Conservation (phyloP, 2,888 invertebrate genomes). For the Calameuta idolon region DNA sequence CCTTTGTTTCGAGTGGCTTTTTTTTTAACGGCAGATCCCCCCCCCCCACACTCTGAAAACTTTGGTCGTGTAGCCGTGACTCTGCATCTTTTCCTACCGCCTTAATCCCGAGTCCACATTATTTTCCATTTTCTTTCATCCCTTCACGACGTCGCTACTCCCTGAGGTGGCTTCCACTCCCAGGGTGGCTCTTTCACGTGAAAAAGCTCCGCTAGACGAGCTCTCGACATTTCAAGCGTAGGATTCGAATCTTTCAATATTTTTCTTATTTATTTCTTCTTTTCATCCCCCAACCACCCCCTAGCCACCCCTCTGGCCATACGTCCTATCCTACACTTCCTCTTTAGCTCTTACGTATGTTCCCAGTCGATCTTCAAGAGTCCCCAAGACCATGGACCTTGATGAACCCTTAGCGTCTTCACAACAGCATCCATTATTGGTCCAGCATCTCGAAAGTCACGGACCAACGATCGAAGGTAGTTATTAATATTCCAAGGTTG, state of each 20-base stretch:
- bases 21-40: conserved; percentile 48
- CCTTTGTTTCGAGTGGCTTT: conserved; percentile 49
- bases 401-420: too few relatives aligned
- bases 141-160: conserved; percentile 7
- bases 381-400: not conserved
- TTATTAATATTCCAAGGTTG: not conserved
- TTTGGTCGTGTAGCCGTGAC: conserved; percentile 49
- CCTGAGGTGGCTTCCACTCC: not conserved
- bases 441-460: too few relatives aligned
- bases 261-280: conserved; percentile 14
- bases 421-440: too few relatives aligned
- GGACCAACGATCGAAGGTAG: not conserved
- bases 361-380: not conserved
- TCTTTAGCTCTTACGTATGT: not conserved
- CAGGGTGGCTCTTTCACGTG: not conserved
- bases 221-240: not conserved
- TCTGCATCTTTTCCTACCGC: conserved; percentile 39
- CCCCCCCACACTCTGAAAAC: conserved; percentile 42
- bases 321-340: conserved; percentile 10
- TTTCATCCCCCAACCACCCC: conserved; percentile 4
- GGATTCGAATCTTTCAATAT: conserved; percentile 15
- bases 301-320: not conserved
- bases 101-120: conserved; percentile 27
- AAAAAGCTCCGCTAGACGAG: not conserved
- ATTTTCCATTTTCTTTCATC: conserved; percentile 42